Percentiles rank a stretch among this genome's conserved stretches.
These are phyloP conservation scores for Tragopan temminckii DNA, from an alignment of 2,797 vertebrate genomes.

Conservation along the genomic window DNA sequence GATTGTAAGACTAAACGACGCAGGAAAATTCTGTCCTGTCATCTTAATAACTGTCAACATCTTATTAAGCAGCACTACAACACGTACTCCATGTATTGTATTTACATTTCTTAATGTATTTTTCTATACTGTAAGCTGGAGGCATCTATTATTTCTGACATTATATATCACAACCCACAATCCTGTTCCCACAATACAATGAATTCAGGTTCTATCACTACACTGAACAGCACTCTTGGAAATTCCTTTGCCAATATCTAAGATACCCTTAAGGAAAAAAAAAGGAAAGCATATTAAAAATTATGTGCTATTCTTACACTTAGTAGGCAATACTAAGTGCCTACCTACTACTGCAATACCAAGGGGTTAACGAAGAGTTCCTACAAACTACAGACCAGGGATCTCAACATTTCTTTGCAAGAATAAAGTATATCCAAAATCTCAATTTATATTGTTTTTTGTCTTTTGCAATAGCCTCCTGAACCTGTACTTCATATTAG, in stretches of 20 bases:
- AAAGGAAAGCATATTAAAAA: background rate
- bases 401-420: background rate
- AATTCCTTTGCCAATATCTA: background rate
- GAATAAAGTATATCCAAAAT: constrained; percentile 7
- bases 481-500: constrained; percentile 27
- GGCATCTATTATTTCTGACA: background rate
- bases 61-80: background rate
- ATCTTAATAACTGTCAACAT: background rate
- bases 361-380: background rate
- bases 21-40: background rate
- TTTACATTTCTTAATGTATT: background rate
- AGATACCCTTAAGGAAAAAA: background rate
- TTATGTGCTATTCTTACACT: background rate
- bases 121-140: background rate
- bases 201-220: background rate
- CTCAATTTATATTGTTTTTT: constrained; percentile 22
- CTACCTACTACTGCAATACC: background rate
- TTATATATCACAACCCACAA: constrained; percentile 11
- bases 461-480: constrained; percentile 43
- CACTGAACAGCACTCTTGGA: background rate
- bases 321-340: background rate
- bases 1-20: background rate
- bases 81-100: background rate
- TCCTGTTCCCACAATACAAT: background rate
- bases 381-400: background rate